Conservation (phyloP, 2,888 invertebrate species). For the Lepetodrilus schrolli region DNA sequence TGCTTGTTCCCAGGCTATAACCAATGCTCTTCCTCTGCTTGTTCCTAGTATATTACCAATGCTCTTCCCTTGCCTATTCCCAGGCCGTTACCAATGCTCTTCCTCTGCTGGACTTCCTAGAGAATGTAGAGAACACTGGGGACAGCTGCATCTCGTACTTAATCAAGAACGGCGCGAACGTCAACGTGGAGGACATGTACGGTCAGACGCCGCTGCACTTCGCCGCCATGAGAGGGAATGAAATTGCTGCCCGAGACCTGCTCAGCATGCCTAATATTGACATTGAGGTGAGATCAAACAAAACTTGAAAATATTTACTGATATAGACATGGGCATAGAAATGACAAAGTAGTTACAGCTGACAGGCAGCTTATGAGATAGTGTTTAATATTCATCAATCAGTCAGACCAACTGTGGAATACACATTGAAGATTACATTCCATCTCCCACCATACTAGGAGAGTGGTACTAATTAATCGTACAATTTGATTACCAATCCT, state of each 20-base stretch:
- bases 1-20: background rate
- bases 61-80: too few species aligned
- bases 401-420: too few species aligned
- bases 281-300: constrained; percentile 79
- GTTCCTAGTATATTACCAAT: background rate
- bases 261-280: constrained; percentile 81
- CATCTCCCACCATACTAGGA: too few species aligned
- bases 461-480: too few species aligned
- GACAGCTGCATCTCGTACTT: constrained; percentile 64
- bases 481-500: too few species aligned
- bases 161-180: constrained; percentile 78
- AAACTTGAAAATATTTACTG: too few species aligned
- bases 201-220: constrained; percentile 85
- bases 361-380: too few species aligned
- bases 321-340: too few species aligned
- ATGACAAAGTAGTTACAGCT: too few species aligned
- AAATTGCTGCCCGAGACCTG: constrained; percentile 83
- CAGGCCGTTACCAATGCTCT: constrained; percentile 34
- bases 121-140: constrained; percentile 25
- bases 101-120: constrained; percentile 18
- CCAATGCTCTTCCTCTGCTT: background rate
- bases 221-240: constrained; percentile 85
- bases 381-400: too few species aligned
- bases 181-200: constrained; percentile 81
- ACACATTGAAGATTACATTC: too few species aligned